Percentiles rank a stretch among this genome's conserved stretches.
phyloP scores from a whole-genome alignment of 2,888 invertebrate genomes.

The Conops quadrifasciatus region DNA sequence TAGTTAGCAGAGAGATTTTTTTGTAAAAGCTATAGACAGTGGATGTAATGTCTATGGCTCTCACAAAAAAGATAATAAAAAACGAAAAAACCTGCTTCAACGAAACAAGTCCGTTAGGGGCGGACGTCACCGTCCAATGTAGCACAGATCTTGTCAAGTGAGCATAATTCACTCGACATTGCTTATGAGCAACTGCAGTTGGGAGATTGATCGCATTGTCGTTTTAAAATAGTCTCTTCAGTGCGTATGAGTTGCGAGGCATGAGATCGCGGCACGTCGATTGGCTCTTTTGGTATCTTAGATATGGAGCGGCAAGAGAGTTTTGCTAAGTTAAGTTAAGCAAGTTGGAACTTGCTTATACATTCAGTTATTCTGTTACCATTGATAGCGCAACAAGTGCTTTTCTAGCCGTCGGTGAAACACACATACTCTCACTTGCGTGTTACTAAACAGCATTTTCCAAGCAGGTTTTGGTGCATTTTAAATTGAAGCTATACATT shows the following conservation, averaged over 20 bases:
- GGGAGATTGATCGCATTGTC: background rate
- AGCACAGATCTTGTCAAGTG: no score
- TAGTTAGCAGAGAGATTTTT: no score
- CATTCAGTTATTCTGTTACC: slow-evolving; percentile 50
- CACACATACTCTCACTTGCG: slow-evolving; percentile 13
- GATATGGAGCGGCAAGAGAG: background rate
- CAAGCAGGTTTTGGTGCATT: slow-evolving; percentile 22
- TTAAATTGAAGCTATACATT: no score
- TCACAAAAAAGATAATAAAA: no score
- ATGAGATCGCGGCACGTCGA: background rate
- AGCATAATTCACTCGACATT: background rate
- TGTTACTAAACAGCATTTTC: slow-evolving; percentile 22
- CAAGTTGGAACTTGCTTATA: background rate
- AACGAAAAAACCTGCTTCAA: no score
- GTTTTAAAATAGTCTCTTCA: background rate
- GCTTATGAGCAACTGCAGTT: background rate
- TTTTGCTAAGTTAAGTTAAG: background rate
- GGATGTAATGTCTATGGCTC: no score
- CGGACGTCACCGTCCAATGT: no score
- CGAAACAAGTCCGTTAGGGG: no score
- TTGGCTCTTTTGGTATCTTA: background rate
- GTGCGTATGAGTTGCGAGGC: background rate
- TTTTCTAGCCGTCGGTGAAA: background rate
- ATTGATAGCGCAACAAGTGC: slow-evolving; percentile 46
- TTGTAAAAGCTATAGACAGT: no score